Evolutionary conservation across 2,113 vertebrate genomes (phyloP), one percentile per base, ranked within the genome.

Genomic region (Tragelaphus strepsiceros): DNA sequence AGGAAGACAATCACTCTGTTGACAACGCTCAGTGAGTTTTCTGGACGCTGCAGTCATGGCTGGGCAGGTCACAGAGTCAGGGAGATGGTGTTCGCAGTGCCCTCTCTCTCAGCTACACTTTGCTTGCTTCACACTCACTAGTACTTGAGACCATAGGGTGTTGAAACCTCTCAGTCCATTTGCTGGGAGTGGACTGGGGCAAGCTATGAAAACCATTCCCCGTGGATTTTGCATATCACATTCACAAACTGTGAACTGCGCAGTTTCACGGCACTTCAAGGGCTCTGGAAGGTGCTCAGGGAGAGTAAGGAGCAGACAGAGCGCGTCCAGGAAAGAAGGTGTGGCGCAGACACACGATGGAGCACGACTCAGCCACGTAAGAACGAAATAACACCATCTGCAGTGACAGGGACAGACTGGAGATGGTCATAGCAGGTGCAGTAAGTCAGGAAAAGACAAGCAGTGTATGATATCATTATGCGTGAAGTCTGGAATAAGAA

Each of bases 331-430:
- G 43, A 46, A 46, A 26, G 39, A 28, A 28, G 74, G 2, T 7
- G 24, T 0, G 13, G 24, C 15, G 2, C 22, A 46, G 2, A 8
- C 0, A 7, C 26, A 46, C 39, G 5, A 8, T 16, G 74, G 74
- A 78, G 2, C 4, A 16, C 24, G 9, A 5, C 13, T 28, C 39
- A 78, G 74, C 39, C 14, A 1, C 9, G 6, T 8, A 16, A 16
- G 74, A 8, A 5, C 1, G 7, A 16, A 46, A 16, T 5, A 8
- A 28, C 6, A 7, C 24, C 74, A 4, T 46, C 39, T 28, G 39
- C 39, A 78, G 24, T 14, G 3, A 46, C 24, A 78, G 12, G 24
- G 39, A 5, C 5, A 14, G 39, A 5, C 74, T 46, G 7, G 74
- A 28, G 39, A 28, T 46, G 24, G 2, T 78, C 24, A 16, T 2